phyloP scores from a whole-genome alignment of 2,113 vertebrate genomes.

The Oncorhynchus tshawytscha region DNA sequence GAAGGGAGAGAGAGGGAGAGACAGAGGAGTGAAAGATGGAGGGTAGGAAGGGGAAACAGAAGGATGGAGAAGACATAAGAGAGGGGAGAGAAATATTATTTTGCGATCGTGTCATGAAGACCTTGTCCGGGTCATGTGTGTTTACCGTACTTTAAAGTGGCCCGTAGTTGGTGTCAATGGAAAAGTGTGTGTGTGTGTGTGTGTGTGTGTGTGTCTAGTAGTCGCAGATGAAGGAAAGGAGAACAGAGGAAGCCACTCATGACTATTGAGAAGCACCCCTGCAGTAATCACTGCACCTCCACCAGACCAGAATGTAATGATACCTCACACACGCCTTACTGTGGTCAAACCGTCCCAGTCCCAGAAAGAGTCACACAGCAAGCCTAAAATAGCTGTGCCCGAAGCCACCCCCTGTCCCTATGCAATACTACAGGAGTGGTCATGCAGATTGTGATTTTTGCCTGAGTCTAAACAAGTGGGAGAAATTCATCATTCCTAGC shows the following conservation, averaged over 20 bases:
- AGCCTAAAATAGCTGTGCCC: constrained; percentile 34
- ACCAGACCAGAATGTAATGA: not conserved
- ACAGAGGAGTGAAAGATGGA: constrained; percentile 36
- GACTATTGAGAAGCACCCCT: not conserved
- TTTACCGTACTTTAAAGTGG: not conserved
- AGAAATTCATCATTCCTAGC: constrained; percentile 46
- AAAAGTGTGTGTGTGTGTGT: not conserved
- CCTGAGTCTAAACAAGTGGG: constrained; percentile 8
- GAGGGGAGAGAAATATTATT: constrained; percentile 71
- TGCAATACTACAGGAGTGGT: not conserved
- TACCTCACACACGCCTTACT: constrained; percentile 2
- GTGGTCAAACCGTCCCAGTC: not conserved
- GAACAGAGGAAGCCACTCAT: not conserved
- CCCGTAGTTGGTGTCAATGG: too few species aligned
- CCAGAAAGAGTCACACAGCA: not conserved
- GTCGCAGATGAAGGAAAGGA: not conserved
- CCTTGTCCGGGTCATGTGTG: not conserved
- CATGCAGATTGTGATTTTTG: constrained; percentile 6
- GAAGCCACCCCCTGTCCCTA: not conserved
- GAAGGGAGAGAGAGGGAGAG: constrained; percentile 30
- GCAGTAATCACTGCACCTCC: constrained; percentile 14
- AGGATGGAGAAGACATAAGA: constrained; percentile 58
- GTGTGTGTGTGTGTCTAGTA: not conserved
- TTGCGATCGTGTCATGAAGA: constrained; percentile 43
- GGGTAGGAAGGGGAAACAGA: constrained; percentile 38